Evolutionary conservation across 2,113 vertebrate species (phyloP), one percentile per base, ranked within the genome.

Genomic region (Ginglymostoma cirratum): DNA sequence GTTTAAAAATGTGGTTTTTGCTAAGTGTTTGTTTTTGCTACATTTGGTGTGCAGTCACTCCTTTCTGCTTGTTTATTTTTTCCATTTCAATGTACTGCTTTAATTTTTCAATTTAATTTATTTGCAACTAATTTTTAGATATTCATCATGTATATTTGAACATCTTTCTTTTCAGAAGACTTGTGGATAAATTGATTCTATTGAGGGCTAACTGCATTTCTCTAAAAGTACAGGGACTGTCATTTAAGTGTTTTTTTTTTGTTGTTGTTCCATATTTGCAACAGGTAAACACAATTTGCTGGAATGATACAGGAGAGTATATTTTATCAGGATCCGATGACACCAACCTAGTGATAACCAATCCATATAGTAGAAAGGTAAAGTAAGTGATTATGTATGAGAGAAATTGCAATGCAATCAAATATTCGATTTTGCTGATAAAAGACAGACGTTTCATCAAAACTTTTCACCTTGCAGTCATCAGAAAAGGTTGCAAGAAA

Each of bases 241-340:
- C 15, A 61, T 96, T 96, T 96, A 97, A 96, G 27, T 61, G 52
- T 83, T 96, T 96, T 94, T 95, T 52, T 52, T 48, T 48, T 48
- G 48, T 72, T 48, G 48, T 72, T 72, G n/a, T 96, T 96, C 94
- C 95, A 95, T 38, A 96, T 96, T 96, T 96, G 80, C 85, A 95
- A 96, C 97, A 99, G 99, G 99, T 99, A 97, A 99, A 99, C 97
- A 99, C 99, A 65, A 99, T 99, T 98, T 99, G 98, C 96, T 99
- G 99, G 99, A 99, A 99, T 96, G 99, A 99, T 96, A 99, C 99
- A 66, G 99, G 99, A 95, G 99, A 99, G 97, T 99, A 99, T 97
- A 98, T 99, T 97, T 97, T 99, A 96, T 99, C 99, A 95, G 99
- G 99, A 95, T 99, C 99, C 1, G 99, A 99, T 97, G 99, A 99